These are phyloP conservation scores for Limnodromus scolopaceus DNA, from an alignment of 2,797 vertebrate species.

Conservation along the genomic window DNA sequence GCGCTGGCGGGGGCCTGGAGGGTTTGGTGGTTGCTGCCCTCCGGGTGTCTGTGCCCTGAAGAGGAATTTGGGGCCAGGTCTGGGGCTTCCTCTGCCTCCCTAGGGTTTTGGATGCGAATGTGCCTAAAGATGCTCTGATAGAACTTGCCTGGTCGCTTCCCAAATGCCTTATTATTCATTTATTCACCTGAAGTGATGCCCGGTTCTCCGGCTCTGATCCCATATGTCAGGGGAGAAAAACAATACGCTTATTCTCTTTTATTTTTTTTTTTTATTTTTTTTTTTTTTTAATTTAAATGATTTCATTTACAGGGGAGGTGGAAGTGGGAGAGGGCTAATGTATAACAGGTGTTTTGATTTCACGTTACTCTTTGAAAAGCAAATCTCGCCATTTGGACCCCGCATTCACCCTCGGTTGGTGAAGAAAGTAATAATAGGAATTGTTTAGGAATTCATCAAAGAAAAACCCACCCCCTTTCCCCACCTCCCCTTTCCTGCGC, in stretches of 20 bases:
- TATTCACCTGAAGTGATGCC: background rate
- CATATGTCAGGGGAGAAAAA: slow-evolving; percentile 19
- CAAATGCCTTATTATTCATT: background rate
- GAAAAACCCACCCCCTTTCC: slow-evolving; percentile 15
- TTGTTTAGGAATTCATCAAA: slow-evolving; percentile 51
- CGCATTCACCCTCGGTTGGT: background rate
- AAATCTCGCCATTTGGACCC: background rate
- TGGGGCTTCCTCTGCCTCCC: background rate
- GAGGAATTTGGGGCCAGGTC: background rate
- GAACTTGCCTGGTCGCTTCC: rapidly evolving
- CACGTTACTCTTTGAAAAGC: slow-evolving; percentile 7
- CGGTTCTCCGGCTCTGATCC: background rate
- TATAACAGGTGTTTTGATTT: slow-evolving; percentile 63
- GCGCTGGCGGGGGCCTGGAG: rapidly evolving
- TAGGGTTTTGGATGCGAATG: rapidly evolving
- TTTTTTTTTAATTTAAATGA: slow-evolving; percentile 45
- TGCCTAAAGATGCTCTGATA: background rate
- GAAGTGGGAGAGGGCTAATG: slow-evolving; percentile 55
- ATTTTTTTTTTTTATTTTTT: background rate
- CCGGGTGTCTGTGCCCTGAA: rapidly evolving
- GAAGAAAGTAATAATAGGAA: slow-evolving; percentile 40
- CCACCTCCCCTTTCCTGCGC: background rate
- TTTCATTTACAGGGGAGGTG: slow-evolving; percentile 60
- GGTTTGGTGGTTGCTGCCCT: rapidly evolving
- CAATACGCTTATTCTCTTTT: background rate